These are phyloP conservation scores for Osmerus eperlanus DNA, from an alignment of 2,113 vertebrate species.

Conservation along the genomic window DNA sequence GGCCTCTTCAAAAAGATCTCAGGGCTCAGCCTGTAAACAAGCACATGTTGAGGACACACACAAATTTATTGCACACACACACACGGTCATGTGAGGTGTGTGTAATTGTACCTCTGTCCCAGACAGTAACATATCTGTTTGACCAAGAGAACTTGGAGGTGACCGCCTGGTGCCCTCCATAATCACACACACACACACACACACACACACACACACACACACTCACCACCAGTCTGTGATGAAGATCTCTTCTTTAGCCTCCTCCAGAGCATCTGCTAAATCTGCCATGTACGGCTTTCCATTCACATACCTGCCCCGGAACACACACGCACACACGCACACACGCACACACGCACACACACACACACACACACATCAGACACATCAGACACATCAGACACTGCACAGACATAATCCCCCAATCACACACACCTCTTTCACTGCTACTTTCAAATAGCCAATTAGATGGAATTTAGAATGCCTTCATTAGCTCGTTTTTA, in stretches of 20 bases:
- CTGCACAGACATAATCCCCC: slow-evolving; percentile 16
- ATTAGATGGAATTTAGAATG: not conserved
- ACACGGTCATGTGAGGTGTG: not conserved
- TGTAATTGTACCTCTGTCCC: slow-evolving; percentile 43
- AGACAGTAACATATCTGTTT: slow-evolving; percentile 55
- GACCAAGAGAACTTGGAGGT: slow-evolving; percentile 47
- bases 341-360: slow-evolving; percentile 5
- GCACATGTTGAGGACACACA: slow-evolving; percentile 12
- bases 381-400: slow-evolving; percentile 56
- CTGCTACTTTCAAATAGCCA: not conserved
- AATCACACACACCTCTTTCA: not conserved
- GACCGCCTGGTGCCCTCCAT: slow-evolving; percentile 37
- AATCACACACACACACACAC: slow-evolving; percentile 24
- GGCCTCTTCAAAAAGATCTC: slow-evolving; percentile 83
- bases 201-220: slow-evolving; percentile 14
- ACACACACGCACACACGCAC: slow-evolving; percentile 14
- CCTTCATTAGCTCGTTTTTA: not conserved
- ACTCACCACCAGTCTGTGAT: slow-evolving; percentile 97
- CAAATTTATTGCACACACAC: slow-evolving; percentile 4
- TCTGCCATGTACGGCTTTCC: slow-evolving; percentile 93
- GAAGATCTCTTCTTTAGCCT: slow-evolving; percentile 93
- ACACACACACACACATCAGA: slow-evolving; percentile 16
- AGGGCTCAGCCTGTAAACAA: slow-evolving; percentile 68
- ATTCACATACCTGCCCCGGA: slow-evolving; percentile 87
- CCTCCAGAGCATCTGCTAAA: slow-evolving; percentile 89